phyloP scores from a whole-genome alignment of 2,888 invertebrate species.

The Smittia sp. region DNA sequence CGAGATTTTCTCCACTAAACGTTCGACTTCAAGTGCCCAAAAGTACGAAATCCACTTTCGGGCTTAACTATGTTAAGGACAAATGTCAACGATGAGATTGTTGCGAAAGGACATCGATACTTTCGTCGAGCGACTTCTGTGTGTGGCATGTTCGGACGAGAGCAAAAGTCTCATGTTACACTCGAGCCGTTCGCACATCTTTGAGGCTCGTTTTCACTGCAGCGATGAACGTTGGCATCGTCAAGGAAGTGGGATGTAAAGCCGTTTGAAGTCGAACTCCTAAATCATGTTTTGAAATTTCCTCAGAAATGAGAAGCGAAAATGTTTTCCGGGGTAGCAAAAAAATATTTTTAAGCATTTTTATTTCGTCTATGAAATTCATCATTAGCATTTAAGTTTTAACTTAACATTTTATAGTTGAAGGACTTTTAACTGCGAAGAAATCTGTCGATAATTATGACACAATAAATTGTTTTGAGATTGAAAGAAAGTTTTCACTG shows the following conservation, averaged over 20 bases:
- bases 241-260: conserved; percentile 38
- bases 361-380: conserved; percentile 32
- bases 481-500: too few relatives aligned
- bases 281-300: conserved; percentile 6
- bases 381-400: conserved; percentile 10
- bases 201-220: background rate
- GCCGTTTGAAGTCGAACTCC: background rate
- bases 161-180: conserved; percentile 33
- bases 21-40: background rate
- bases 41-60: too few relatives aligned
- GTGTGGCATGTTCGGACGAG: conserved; percentile 28
- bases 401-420: background rate
- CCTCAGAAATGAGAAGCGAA: background rate
- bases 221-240: background rate
- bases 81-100: background rate
- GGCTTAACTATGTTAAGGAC: too few relatives aligned
- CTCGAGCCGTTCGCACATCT: conserved; percentile 33
- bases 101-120: conserved; percentile 7
- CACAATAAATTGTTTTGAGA: background rate
- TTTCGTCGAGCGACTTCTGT: conserved; percentile 24
- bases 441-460: background rate
- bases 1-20: conserved; percentile 14
- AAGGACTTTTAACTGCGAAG: too few relatives aligned
- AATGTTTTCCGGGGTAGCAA: conserved; percentile 3
- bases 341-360: conserved; percentile 4